Base-by-base conservation (phyloP, 1,140 invertebrate genomes). In the Drosophila miranda region DNA sequence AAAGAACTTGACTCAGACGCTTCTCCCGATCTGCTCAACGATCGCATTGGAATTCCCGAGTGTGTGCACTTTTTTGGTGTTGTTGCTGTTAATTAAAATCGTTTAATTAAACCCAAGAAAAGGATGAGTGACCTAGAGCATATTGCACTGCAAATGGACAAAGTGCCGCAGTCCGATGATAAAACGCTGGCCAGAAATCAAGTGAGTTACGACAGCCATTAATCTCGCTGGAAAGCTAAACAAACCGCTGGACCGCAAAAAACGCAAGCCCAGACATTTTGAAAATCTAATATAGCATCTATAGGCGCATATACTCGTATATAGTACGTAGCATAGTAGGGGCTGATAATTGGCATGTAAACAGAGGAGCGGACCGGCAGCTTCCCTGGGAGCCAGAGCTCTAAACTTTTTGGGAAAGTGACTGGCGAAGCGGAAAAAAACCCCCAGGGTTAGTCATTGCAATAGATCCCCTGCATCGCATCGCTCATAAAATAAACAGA, bases 131-230 rank as follows among this genome's bases (percentile, higher is more conserved):
- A 81, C 57, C 42, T 26, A 52, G 45, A 87, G 52, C 77, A 86
- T 21, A 50, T 75, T 46, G 46, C 82, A 30, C 41, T 86, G 9
- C 53, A 86, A 53, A 78, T 86, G 78, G 77, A 84, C 64, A 73
- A 74, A 9, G 9, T 75, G 21, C 49, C 55, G 9, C 21, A 56
- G 14, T 42, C 23, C 16, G 48, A 30, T 49, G 28, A 54, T 52
- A 77, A 46, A 53, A 60, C 71, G 23, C 19, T 43, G 60, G n/a
- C 55, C 2, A 72, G 54, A 42, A 68, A 59, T 59, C 61, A 67
- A 61, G 81, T 86, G 61, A 87, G 78, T 75, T 52, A 21, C 23
- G 23, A 16, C 6, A 30, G 28, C 7, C 44, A 42, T 50, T 41
- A 19, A 56, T 42, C 28, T 7, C 4, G 19, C 4, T 19, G 49